Evolutionary conservation across 1,140 invertebrate genomes (phyloP).

Genomic region (Trachymyrmex cornetzi): DNA sequence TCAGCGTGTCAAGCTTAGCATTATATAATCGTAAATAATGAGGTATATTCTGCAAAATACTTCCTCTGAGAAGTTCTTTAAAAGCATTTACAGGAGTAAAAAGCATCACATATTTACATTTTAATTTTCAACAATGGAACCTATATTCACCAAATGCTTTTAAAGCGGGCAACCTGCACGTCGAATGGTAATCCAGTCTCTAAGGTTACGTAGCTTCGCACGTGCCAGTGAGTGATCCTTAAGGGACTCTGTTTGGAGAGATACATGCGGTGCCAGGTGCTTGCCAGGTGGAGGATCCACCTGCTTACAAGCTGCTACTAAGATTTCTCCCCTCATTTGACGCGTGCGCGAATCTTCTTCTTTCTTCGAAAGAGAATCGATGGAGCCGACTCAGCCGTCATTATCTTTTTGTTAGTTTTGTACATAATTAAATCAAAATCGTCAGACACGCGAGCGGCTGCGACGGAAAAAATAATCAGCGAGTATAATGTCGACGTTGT

Average conservation of each 20-base stretch:
- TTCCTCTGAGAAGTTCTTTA: not conserved
- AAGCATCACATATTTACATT: not conserved
- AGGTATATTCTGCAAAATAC: not conserved
- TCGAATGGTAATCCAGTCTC: constrained; percentile 43
- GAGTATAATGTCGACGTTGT: not conserved
- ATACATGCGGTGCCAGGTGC: constrained; percentile 79
- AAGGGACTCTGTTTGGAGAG: constrained; percentile 60
- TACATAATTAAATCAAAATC: constrained; percentile 54
- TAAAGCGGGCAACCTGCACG: not conserved
- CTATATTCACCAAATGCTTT: constrained; percentile 7
- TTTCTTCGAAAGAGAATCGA: constrained; percentile 68
- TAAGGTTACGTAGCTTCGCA: constrained; percentile 41
- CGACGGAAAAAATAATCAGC: not conserved
- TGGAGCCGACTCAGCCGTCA: constrained; percentile 20
- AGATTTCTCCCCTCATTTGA: constrained; percentile 74
- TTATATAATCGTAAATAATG: not conserved
- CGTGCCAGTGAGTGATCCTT: constrained; percentile 44
- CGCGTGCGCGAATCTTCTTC: constrained; percentile 74
- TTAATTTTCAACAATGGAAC: constrained; percentile 1
- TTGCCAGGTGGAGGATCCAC: constrained; percentile 84
- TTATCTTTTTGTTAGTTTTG: constrained; percentile 17
- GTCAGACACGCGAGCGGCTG: not conserved
- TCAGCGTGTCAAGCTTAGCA: not conserved
- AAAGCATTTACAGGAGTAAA: constrained; percentile 11
- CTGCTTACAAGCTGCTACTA: constrained; percentile 83